These are phyloP conservation scores for Hippocampus barbouri DNA, from an alignment of 2,113 vertebrate genomes.

Conservation along the genomic window DNA sequence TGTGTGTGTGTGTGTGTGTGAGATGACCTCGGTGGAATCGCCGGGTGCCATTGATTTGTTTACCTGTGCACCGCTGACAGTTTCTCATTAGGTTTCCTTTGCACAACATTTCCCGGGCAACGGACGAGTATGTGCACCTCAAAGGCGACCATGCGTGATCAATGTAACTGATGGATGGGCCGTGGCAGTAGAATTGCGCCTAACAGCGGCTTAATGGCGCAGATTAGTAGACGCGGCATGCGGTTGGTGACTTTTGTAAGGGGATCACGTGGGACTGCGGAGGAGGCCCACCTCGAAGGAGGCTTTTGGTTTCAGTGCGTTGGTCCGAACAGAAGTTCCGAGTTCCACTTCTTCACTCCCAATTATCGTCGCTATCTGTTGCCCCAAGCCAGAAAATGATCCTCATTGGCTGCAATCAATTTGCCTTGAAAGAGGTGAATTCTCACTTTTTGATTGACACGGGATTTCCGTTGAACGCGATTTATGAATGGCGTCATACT, in stretches of 20 bases:
- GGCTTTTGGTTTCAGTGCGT: background rate
- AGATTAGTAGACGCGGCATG: constrained; percentile 61
- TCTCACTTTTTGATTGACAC: too few relatives aligned
- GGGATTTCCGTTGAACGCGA: too few relatives aligned
- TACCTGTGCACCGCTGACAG: constrained; percentile 72
- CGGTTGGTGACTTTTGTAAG: constrained; percentile 44
- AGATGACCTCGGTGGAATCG: constrained; percentile 69
- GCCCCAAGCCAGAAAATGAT: too few relatives aligned
- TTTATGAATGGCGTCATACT: background rate
- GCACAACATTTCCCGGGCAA: constrained; percentile 68
- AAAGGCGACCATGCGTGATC: constrained; percentile 58
- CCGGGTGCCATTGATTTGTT: constrained; percentile 79
- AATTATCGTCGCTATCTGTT: background rate
- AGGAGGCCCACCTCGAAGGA: constrained; percentile 10
- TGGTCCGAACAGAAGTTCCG: background rate
- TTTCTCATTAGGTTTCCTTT: constrained; percentile 75
- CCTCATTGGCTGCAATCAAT: too few relatives aligned
- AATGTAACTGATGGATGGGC: constrained; percentile 70
- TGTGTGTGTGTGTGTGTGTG: constrained; percentile 23
- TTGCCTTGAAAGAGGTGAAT: too few relatives aligned
- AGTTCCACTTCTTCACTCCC: too few relatives aligned
- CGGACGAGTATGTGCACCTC: constrained; percentile 61
- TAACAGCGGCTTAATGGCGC: constrained; percentile 63
- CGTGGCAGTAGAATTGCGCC: constrained; percentile 62
- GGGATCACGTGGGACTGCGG: background rate